Evolutionary conservation across 2,113 vertebrate genomes (phyloP), one percentile per base, ranked within the genome.

Genomic region (Opisthocomus hoazin): DNA sequence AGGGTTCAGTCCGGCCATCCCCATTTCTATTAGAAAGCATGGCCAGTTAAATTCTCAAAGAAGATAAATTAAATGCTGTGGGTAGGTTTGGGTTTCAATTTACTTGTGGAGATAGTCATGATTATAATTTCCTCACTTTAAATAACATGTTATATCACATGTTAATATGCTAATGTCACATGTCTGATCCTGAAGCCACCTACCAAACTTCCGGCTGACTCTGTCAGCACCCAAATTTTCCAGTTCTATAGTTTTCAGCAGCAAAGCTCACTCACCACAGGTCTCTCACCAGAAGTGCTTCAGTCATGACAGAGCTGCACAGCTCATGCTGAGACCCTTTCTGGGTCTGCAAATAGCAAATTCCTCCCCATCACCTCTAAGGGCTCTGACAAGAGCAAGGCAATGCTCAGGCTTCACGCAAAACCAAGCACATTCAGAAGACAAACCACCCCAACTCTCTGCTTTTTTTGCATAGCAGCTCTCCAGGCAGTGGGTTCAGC

Each of bases 141-240:
- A 4, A 46, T 45, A 18, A n/a, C n/a, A n/a, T n/a, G n/a, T n/a
- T n/a, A n/a, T n/a, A n/a, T n/a, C n/a, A n/a, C n/a, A n/a, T n/a
- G n/a, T n/a, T n/a, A n/a, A n/a, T n/a, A n/a, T n/a, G 9, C 12
- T 61, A 61, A 26, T 61, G 69, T 9, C 27, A 30, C 0, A 0
- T 15, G 8, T 79, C 76, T 73, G 71, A 69, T 24, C 24, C 36
- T 69, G 61, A 84, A 86, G 23, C 32, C 60, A 46, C 23, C 46
- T 78, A 73, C 12, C 11, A 61, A 84, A 54, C 22, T 56, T 86
- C 34, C 68, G 66, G 11, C 21, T 88, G 57, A 50, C 22, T 46
- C 63, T 46, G 27, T 39, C 10, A 43, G 29, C 21, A 43, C 29
- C 11, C 36, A 37, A 36, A 80, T 65, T 29, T 37, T n/a, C 43